Evolutionary conservation across 1,140 invertebrate genomes (phyloP), one percentile per base, ranked within the genome.

Genomic region (Drosophila lini): DNA sequence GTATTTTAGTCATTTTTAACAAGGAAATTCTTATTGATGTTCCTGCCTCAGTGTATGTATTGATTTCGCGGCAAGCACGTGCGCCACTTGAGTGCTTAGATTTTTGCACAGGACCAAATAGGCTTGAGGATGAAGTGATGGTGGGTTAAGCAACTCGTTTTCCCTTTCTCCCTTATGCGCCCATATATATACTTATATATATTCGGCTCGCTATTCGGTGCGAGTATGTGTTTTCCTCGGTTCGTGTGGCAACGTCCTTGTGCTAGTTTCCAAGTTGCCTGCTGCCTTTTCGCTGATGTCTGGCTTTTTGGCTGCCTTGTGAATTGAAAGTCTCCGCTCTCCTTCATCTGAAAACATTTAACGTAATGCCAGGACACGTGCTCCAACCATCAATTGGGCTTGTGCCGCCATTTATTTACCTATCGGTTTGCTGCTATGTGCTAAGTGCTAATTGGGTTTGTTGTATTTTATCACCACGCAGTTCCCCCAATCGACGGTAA

Each of bases 401-500:
- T 62, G 76, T 86, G 83, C 80, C 88, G 73, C 80, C 80, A 88
- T 83, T 85, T 88, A 88, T 88, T 88, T 88, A 88, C 83, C 79
- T 77, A 82, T 42, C 64, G 44, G 65, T 69, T 76, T 58, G 47
- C 65, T 71, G 53, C 65, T 78, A 88, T 88, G 83, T 86, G 80
- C 80, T 78, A 88, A 89, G 83, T 88, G 84, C 83, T 88, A 88
- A 88, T 88, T 88, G 83, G 84, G 83, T 88, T 89, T 82, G 71
- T 64, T 64, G 60, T 68, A 63, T 53, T 69, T 69, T 69, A 67
- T 69, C 65, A 32, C 47, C 47, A 36, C 15, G n/a, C n/a, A 40
- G 38, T 50, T 36, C 8, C 32, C 22, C 36, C 42, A 7, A 38
- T 41, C 40, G 40, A 15, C 45, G 34, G 13, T n/a, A 55, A 55